Base-by-base conservation (phyloP, 2,888 invertebrate species). In the Hipparchia semele region DNA sequence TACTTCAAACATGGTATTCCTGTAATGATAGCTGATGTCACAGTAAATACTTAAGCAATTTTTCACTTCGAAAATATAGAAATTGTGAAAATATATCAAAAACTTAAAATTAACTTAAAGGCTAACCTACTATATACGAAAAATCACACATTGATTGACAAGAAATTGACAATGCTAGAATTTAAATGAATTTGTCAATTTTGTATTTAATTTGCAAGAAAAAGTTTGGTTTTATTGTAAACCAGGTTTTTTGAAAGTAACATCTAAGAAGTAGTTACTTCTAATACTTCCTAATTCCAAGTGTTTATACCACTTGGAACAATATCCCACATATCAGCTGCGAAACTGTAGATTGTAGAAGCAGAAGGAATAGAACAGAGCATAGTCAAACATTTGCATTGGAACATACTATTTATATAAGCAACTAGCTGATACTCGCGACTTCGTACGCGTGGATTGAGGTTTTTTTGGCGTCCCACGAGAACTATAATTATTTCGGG, bases 1-100 rank as follows among this genome's bases (percentile, higher is more conserved):
- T 62, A 62, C 62, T 62, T 62, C 62, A 62, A 46, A 7, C 61
- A 62, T 62, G n/a, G 10, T 62, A 46, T 12, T 12, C 45, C 12
- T 12, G n/a, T 8, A 39, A 2, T n/a, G 2, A 49, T 46, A 13
- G 2, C 46, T 8, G n/a, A 23, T 23, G 2, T 58, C 13, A 58
- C 23, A 23, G 10, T 53, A 53, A 53, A 53, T 12, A 53, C 12
- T 10, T 3, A 1, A 58, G 13, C 9, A 58, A 58, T 58, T 58
- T 58, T 58, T 58, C n/a, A 46, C 45, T 5, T n/a, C 62, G 5
- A 62, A 73, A 77, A 81, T 46, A 49, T 53, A 10, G 53, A 75
- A 72, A 74, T 75, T 77, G 76, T 75, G 77, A 77, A 80, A 66
- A 73, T 8, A 23, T 58, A 70, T 56, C 58, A 58, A 59, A 54